Percentiles rank a stretch among this genome's conserved stretches.
phyloP scores from a whole-genome alignment of 2,113 vertebrate genomes.

The Casuarius casuarius region DNA sequence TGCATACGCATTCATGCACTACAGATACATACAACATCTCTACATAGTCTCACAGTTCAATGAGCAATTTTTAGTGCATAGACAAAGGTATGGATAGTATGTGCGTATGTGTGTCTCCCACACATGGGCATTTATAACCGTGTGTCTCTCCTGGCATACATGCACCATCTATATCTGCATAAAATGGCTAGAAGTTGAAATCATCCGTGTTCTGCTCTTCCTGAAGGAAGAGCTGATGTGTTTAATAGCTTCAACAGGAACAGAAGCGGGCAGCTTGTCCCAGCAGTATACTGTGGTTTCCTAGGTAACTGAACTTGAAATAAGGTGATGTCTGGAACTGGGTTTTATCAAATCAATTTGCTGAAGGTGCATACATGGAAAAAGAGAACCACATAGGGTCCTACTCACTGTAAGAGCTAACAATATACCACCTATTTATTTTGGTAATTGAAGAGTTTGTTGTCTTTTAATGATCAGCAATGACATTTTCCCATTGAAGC shows the following conservation, averaged over 20 bases:
- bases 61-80: neutral
- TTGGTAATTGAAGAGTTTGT: neutral
- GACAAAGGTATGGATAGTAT: neutral
- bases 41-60: neutral
- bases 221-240: constrained; percentile 66
- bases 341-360: constrained; percentile 74
- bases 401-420: neutral
- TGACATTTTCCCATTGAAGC: constrained; percentile 25
- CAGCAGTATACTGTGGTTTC: constrained; percentile 77
- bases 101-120: neutral
- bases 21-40: neutral
- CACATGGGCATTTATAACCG: neutral
- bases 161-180: neutral
- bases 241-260: constrained; percentile 65
- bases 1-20: neutral
- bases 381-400: neutral
- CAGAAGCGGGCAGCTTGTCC: constrained; percentile 71
- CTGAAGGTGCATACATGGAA: constrained; percentile 30
- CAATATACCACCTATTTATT: neutral
- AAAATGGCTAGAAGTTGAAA: constrained; percentile 37
- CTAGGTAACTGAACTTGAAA: constrained; percentile 81
- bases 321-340: constrained; percentile 68
- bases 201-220: constrained; percentile 20
- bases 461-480: constrained; percentile 25
- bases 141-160: accelerated